These are phyloP conservation scores for Limonius californicus DNA, from an alignment of 1,140 invertebrate genomes.

Conservation along the genomic window DNA sequence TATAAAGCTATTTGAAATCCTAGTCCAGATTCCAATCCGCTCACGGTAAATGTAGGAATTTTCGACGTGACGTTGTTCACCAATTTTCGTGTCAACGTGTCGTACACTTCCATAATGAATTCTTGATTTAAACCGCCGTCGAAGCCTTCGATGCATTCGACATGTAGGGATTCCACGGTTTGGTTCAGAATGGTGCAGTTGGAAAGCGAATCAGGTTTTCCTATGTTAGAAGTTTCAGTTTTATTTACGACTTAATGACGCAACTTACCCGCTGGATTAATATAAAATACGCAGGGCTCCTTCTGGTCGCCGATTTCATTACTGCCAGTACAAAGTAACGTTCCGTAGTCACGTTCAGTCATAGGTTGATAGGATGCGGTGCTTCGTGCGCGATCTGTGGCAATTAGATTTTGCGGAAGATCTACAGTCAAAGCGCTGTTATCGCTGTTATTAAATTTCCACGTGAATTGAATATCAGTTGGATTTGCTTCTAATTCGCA, in stretches of 20 bases:
- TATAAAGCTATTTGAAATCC: constrained; percentile 66
- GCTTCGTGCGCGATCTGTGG: constrained; percentile 58
- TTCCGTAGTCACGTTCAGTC: constrained; percentile 68
- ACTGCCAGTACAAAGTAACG: constrained; percentile 64
- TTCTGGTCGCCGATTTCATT: constrained; percentile 64
- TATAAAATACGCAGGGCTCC: constrained; percentile 66
- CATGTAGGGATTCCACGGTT: constrained; percentile 68
- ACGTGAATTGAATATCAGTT: constrained; percentile 63
- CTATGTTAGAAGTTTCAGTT: constrained; percentile 34
- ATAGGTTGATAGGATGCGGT: constrained; percentile 64
- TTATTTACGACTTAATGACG: not conserved
- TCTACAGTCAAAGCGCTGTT: constrained; percentile 61
- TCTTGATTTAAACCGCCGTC: constrained; percentile 72
- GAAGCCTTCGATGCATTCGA: constrained; percentile 75
- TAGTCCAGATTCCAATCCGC: constrained; percentile 61
- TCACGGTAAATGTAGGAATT: constrained; percentile 60
- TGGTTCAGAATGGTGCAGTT: constrained; percentile 78
- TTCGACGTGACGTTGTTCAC: constrained; percentile 54
- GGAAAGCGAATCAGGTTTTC: constrained; percentile 70
- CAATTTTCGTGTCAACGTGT: constrained; percentile 50
- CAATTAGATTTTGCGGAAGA: constrained; percentile 58
- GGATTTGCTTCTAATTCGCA: constrained; percentile 87
- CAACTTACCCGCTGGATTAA: constrained; percentile 65
- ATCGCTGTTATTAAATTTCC: constrained; percentile 72
- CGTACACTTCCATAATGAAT: constrained; percentile 70